Base-by-base conservation (phyloP, 2,888 invertebrate genomes). In the Venusia cambrica region DNA sequence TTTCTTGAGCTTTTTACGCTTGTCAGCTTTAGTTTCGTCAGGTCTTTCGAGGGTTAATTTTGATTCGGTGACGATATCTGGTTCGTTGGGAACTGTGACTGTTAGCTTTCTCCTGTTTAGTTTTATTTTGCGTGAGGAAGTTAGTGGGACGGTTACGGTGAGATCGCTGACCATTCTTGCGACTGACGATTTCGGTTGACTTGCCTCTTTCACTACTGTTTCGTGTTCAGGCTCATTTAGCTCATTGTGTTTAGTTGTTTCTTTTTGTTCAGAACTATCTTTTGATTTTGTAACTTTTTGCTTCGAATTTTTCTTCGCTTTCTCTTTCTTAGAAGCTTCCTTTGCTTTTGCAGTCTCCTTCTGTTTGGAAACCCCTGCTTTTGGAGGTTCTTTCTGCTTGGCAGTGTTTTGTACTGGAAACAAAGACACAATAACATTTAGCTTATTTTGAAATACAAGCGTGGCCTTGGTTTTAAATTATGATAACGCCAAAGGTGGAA, bases 131-230 rank as follows among this genome's bases (percentile, higher is more conserved):
- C 76, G 61, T 1, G 67, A 58, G 1, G 61, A 39, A 0, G 69
- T 35, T 29, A 73, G 71, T 1, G 85, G 85, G 0, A 84, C 76
- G 0, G 77, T 85, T 29, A 87, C 73, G 0, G 75, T 50, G 1
- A 83, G 47, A 29, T 84, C 66, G 13, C 69, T 80, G 2, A 73
- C 48, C 4, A 58, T 56, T 51, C 74, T 81, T 0, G 76, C 76
- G 0, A 75, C 57, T 2, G 57, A 54, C 4, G 55, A 31, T 21
- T 47, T 17, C 26, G 17, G 11, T 39, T 33, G 0, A 1, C 29
- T 4, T 22, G n/a, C n/a, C n/a, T 41, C 24, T 0, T 28, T 0
- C 6, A 48, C 40, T 32, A 44, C 33, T 3, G 5, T 5, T n/a
- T n/a, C 21, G 18, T 25, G n/a, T 22, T 35, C 27, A 11, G 24